Conservation (phyloP, 2,113 vertebrate genomes). For the Ia io region DNA sequence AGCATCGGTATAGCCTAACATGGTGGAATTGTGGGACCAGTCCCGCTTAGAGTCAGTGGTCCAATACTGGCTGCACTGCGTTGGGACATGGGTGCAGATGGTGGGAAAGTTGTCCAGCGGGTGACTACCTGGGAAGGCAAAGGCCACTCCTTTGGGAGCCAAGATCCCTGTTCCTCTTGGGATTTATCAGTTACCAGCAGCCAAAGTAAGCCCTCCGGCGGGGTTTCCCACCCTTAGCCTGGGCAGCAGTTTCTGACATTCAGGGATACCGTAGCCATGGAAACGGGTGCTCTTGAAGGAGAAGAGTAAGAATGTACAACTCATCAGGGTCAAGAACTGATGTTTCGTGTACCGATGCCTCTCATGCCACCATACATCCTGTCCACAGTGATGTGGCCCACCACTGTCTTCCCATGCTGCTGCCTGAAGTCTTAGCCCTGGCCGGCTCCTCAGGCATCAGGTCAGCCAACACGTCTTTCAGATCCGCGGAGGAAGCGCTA, state of each 20-base stretch:
- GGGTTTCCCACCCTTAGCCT: slow-evolving; percentile 92
- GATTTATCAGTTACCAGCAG: slow-evolving; percentile 93
- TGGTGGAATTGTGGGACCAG: slow-evolving; percentile 98
- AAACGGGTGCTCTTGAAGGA: slow-evolving; percentile 93
- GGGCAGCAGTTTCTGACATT: slow-evolving; percentile 94
- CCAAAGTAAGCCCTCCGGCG: slow-evolving; percentile 97
- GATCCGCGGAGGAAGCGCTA: slow-evolving; percentile 78
- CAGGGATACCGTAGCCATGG: slow-evolving; percentile 95
- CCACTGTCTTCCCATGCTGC: slow-evolving; percentile 92
- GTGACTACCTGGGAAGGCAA: slow-evolving; percentile 98
- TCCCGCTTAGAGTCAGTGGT: slow-evolving; percentile 96
- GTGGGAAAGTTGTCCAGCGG: slow-evolving; percentile 98
- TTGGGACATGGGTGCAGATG: slow-evolving; percentile 98
- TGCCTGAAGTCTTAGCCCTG: slow-evolving; percentile 93
- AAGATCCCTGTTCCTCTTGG: slow-evolving; percentile 94
- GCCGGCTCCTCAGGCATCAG: slow-evolving; percentile 96
- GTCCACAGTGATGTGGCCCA: slow-evolving; percentile 95
- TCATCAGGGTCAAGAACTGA: slow-evolving; percentile 96
- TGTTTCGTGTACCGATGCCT: slow-evolving; percentile 96
- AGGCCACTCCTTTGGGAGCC: slow-evolving; percentile 97
- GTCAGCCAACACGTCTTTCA: slow-evolving; percentile 91
- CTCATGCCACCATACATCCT: slow-evolving; percentile 98
- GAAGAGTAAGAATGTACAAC: slow-evolving; percentile 30
- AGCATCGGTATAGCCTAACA: slow-evolving; percentile 94
- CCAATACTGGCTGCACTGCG: slow-evolving; percentile 95